These are phyloP conservation scores for Globodera ellingtonae DNA, from an alignment of 1,140 invertebrate species.

Conservation along the genomic window DNA sequence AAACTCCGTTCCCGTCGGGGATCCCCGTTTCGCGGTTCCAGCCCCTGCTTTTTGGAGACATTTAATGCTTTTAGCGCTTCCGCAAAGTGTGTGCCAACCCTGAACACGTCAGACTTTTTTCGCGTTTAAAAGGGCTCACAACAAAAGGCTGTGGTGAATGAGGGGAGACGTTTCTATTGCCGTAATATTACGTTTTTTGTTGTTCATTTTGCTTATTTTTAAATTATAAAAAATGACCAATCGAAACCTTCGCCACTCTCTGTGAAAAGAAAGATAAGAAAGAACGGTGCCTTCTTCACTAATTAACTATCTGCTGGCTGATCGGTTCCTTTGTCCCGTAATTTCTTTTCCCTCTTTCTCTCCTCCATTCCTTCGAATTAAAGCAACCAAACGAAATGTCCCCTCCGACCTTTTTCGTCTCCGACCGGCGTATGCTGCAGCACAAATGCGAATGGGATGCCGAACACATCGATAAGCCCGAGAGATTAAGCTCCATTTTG, in stretches of 20 bases:
- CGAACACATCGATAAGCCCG: slow-evolving; percentile 66
- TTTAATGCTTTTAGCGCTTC: slow-evolving; percentile 30
- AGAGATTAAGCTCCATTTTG: slow-evolving; percentile 65
- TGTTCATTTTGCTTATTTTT: background rate
- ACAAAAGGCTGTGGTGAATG: background rate
- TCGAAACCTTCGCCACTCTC: background rate
- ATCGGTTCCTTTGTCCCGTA: background rate
- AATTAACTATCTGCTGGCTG: background rate
- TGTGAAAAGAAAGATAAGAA: background rate
- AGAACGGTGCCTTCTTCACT: background rate
- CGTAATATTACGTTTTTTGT: background rate
- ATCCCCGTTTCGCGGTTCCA: too few relatives aligned
- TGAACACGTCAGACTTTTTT: slow-evolving; percentile 28
- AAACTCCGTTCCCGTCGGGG: too few relatives aligned
- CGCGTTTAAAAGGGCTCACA: slow-evolving; percentile 2
- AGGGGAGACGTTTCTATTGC: background rate
- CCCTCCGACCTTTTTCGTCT: slow-evolving; percentile 63
- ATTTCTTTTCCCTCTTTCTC: background rate
- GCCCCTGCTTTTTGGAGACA: background rate
- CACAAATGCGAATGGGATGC: slow-evolving; percentile 66
- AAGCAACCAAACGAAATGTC: background rate
- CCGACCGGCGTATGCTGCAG: slow-evolving; percentile 65
- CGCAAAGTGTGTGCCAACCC: slow-evolving; percentile 27
- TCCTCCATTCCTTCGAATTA: background rate
- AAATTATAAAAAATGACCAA: background rate